These are phyloP conservation scores for Cacoxenus indagator DNA, from an alignment of 2,888 invertebrate genomes.

Conservation along the genomic window DNA sequence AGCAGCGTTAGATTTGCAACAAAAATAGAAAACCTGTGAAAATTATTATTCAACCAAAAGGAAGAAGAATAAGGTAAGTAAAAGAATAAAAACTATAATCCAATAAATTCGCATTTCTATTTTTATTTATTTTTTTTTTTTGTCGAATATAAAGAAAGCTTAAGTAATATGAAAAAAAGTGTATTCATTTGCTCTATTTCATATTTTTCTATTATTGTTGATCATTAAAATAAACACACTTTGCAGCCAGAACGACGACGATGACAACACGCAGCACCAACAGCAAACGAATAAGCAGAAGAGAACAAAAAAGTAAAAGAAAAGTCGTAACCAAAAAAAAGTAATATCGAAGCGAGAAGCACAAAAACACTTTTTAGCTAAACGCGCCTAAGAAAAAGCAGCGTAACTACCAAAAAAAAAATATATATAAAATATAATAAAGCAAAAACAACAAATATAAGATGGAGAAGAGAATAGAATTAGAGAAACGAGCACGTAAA, in stretches of 20 bases:
- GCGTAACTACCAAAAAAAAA: no score
- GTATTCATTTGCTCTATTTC: not conserved
- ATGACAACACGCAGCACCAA: conserved; percentile 32
- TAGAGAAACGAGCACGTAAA: conserved; percentile 93
- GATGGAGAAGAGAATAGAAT: conserved; percentile 96
- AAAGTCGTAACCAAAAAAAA: conserved; percentile 45
- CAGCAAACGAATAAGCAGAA: conserved; percentile 45
- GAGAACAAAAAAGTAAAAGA: conserved; percentile 47
- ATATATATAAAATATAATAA: not conserved
- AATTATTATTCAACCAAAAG: no score
- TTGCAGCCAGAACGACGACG: not conserved
- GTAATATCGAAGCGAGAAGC: not conserved
- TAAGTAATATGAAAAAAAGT: no score
- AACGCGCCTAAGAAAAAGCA: not conserved
- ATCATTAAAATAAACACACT: conserved; percentile 16
- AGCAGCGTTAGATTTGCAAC: not conserved
- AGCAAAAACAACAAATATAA: conserved; percentile 28
- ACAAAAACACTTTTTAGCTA: no score
- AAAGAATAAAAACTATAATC: no score
- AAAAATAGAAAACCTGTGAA: not conserved
- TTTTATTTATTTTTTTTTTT: no score
- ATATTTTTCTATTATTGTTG: not conserved
- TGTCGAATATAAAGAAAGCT: no score
- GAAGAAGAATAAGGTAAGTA: no score
- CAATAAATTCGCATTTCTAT: no score